Evolutionary conservation across 2,797 vertebrate species (phyloP).

Genomic region (Sciurus carolinensis): DNA sequence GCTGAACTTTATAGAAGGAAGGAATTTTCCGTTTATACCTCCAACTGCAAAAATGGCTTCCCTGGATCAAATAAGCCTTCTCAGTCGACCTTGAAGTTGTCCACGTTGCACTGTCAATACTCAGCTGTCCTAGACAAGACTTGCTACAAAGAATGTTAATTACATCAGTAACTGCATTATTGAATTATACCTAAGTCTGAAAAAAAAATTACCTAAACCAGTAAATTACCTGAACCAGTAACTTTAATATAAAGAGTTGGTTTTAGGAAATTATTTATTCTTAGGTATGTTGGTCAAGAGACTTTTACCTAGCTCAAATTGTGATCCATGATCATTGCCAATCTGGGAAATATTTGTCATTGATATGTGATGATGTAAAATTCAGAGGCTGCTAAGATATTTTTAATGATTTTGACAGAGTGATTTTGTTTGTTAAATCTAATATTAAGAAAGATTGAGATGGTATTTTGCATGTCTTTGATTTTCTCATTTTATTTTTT

Average conservation of each 20-base stretch:
- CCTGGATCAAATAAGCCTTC: conserved; percentile 83
- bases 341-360: background rate
- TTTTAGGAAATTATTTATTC: conserved; percentile 69
- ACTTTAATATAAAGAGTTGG: conserved; percentile 57
- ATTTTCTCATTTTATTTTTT: conserved; percentile 43
- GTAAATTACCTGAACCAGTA: background rate
- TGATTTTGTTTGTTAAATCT: conserved; percentile 48
- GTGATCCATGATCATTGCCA: background rate
- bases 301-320: background rate
- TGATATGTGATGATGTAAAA: background rate
- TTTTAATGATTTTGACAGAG: conserved; percentile 43
- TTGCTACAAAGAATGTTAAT: conserved; percentile 74
- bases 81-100: conserved; percentile 82
- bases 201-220: conserved; percentile 62
- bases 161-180: background rate
- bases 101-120: conserved; percentile 79
- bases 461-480: conserved; percentile 12
- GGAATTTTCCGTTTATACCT: conserved; percentile 89
- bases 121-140: conserved; percentile 75
- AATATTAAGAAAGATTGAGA: background rate
- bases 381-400: conserved; percentile 26
- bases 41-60: conserved; percentile 86
- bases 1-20: conserved; percentile 91
- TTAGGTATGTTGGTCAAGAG: background rate
- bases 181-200: conserved; percentile 57